Evolutionary conservation across 2,113 vertebrate species (phyloP), one percentile per base, ranked within the genome.

Genomic region (Tonatia bakeri): DNA sequence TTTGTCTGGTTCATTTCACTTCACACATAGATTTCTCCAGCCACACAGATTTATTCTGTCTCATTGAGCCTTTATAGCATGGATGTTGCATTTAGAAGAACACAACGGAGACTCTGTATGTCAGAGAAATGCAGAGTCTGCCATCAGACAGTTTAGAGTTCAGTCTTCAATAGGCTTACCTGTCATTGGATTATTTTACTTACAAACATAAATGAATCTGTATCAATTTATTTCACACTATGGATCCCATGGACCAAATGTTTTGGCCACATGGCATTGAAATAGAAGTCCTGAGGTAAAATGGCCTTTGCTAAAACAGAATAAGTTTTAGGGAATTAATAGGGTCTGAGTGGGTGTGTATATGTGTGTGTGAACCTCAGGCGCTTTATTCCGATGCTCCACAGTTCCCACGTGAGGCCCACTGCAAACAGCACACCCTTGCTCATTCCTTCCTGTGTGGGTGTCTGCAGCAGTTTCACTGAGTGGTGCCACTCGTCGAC

Each of bases 381-480:
- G 50, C 67, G 73, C 89, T 91, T 87, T 95, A 86, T 88, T 94
- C 43, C 83, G 89, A 89, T 19, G 73, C 77, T 73, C 73, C 85
- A 59, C 9, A 5, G 56, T 94, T 96, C 93, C 97, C 91, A 95
- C 94, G 90, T 65, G 33, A 50, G 45, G 70, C 69, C 56, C 67
- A 81, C 73, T 40, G 38, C 79, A 76, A 89, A 94, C 20, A 94
- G 77, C 81, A 69, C 31, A 3, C 10, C 16, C 93, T 69, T 83
- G 82, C 54, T 93, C 76, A 76, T 80, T 80, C 91, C 90, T 76
- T 81, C 83, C 76, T 54, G 15, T 91, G 97, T 96, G 96, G 96
- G 96, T 70, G 96, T 91, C 45, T 24, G 73, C n/a, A 40, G 61
- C 31, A 40, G 61, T 86, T 90, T 96, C 65, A 61, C 82, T 82